These are phyloP conservation scores for Trichogramma dendrolimi DNA, from an alignment of 2,888 invertebrate species.

Conservation along the genomic window DNA sequence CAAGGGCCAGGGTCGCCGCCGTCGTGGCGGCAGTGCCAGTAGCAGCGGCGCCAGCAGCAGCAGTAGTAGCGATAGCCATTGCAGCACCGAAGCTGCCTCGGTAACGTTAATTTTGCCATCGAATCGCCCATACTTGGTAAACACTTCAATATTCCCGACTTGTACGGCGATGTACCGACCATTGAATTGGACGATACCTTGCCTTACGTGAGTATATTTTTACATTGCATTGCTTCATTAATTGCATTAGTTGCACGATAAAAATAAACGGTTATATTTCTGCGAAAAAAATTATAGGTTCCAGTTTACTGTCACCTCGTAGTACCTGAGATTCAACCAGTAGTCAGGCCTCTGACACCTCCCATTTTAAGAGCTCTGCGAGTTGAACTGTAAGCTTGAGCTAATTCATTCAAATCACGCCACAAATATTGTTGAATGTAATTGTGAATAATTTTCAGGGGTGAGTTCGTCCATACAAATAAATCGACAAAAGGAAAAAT, in stretches of 20 bases:
- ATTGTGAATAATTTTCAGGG: neutral
- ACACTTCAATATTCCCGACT: constrained; percentile 50
- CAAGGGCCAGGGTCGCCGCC: neutral
- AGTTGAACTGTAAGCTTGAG: constrained; percentile 30
- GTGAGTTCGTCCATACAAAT: neutral
- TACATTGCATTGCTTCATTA: neutral
- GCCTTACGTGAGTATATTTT: constrained; percentile 54
- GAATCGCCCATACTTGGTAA: constrained; percentile 59
- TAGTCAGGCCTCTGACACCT: constrained; percentile 59
- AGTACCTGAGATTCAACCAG: constrained; percentile 59
- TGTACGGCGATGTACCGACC: constrained; percentile 44
- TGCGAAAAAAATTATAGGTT: constrained; percentile 53
- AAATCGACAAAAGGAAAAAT: constrained; percentile 11
- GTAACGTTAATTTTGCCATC: constrained; percentile 4
- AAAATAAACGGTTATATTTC: neutral
- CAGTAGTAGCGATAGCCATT: neutral
- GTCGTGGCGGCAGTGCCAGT: neutral
- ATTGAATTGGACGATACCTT: constrained; percentile 62
- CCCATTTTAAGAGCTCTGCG: constrained; percentile 32
- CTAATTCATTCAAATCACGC: too few species aligned
- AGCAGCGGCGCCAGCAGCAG: neutral
- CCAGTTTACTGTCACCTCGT: constrained; percentile 68
- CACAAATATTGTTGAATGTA: too few species aligned
- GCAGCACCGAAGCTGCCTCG: neutral
- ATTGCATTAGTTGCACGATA: neutral